A percentile compares a stretch with the other conserved stretches of the same genome.
Evolutionary conservation across 2,113 vertebrate genomes (phyloP).

Genomic region (Xenopus tropicalis): UCB_Xtro_10.0 CM004449.2:103346001-103346500

Average conservation of each 20-base stretch:
- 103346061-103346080: too few species aligned
- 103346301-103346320: not conserved
- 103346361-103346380: not conserved
- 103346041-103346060: too few species aligned
- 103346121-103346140: not conserved
- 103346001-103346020: too few species aligned
- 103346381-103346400: constrained; percentile 15
- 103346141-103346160: not conserved
- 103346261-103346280: not conserved
- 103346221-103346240: not conserved
- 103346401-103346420: constrained; percentile 9
- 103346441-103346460: constrained; percentile 8
- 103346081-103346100: too few species aligned
- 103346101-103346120: too few species aligned
- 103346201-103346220: not conserved
- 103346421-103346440: not conserved
- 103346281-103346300: not conserved
- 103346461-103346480: constrained; percentile 5
- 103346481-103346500: not conserved
- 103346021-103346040: too few species aligned
- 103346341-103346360: not conserved
- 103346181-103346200: not conserved
- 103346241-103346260: not conserved
- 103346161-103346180: not conserved
- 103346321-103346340: not conserved